Evolutionary conservation across 2,888 invertebrate genomes (phyloP).

Genomic region (Drosophila ustulata): DNA sequence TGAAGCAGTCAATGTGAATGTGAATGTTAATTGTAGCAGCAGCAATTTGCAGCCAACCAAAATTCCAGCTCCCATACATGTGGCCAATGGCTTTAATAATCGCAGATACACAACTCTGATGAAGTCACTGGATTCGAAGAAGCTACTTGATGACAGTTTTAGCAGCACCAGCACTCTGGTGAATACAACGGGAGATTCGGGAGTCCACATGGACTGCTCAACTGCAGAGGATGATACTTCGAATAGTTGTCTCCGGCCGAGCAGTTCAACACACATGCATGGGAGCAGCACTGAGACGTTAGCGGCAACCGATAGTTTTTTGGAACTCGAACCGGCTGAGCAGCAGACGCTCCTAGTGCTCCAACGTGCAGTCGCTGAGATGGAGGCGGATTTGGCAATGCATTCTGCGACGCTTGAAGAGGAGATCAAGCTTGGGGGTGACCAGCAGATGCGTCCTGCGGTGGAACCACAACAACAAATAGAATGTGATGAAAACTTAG

Average conservation of each 20-base stretch:
- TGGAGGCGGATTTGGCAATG: slow-evolving; percentile 61
- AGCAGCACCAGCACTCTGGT: slow-evolving; percentile 5
- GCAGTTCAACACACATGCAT: slow-evolving; percentile 5
- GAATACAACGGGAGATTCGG: slow-evolving; percentile 46
- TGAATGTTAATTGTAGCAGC: not conserved
- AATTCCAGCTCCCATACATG: slow-evolving; percentile 52
- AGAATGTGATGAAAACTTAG: not conserved
- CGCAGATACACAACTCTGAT: slow-evolving; percentile 48
- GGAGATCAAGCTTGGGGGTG: slow-evolving; percentile 25
- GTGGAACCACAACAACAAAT: not conserved
- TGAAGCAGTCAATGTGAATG: slow-evolving; percentile 5
- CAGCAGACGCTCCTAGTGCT: slow-evolving; percentile 52
- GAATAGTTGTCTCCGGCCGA: slow-evolving; percentile 9
- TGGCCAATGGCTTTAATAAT: slow-evolving; percentile 16
- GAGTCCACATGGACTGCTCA: slow-evolving; percentile 51
- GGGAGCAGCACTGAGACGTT: slow-evolving; percentile 17
- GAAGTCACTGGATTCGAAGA: slow-evolving; percentile 6
- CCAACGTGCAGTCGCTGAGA: slow-evolving; percentile 71
- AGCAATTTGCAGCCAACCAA: slow-evolving; percentile 32
- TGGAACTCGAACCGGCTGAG: slow-evolving; percentile 48
- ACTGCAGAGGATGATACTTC: slow-evolving; percentile 14
- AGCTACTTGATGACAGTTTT: slow-evolving; percentile 1
- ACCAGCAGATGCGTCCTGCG: not conserved
- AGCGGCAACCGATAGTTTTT: slow-evolving; percentile 12
- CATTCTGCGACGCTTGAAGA: slow-evolving; percentile 28